Base-by-base conservation (phyloP, 53 echinoderm and acorn worm genomes). In the Temnopleurus reevesii region DNA sequence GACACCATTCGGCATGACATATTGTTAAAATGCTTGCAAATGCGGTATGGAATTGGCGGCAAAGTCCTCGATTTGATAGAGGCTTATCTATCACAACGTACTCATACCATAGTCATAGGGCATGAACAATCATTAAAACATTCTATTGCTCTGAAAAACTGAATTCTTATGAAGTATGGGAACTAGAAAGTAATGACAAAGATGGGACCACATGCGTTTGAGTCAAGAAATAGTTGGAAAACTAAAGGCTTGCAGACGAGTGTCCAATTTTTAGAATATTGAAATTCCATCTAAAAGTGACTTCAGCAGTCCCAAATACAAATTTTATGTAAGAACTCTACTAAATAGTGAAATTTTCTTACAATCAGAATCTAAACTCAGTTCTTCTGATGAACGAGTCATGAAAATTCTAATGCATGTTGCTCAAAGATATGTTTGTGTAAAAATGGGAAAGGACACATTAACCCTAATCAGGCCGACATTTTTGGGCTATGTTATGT, bases 281-380 rank as follows among this genome's bases (percentile, higher is more conserved):
- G 10, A 25, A 3, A 77, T 0, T 77, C 77, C 77, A 45, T 8
- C 45, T 77, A 77, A 77, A 77, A 77, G 46, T 25, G 77, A 77
- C 45, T 77, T 77, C 12, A 25, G 1, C 45, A 26, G 43, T 77
- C 88, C 88, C 33, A 28, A 64, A 30, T 88, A 5, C n/a, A 64
- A 88, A 45, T 66, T 46, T 49, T 88, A 54, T 88, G 15, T 88
- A 64, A 46, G 88, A 46, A 38, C 27, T 27, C 63, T 30, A 49
- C 28, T 88, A 34, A 6, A n/a, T 46, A 21, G 46, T 3, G 65
- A 65, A 29, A 28, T n/a, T 23, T 88, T 88, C 55, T 65, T 44
- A 28, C 19, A 66, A 2, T 88, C 88, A 17, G 19, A 63, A 46
- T 57, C 86, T 57, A 60, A 85, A 45, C 3, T 25, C 59, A 60